Evolutionary conservation across 2,113 vertebrate species (phyloP).

Genomic region (Psephotus haematonotus): DNA sequence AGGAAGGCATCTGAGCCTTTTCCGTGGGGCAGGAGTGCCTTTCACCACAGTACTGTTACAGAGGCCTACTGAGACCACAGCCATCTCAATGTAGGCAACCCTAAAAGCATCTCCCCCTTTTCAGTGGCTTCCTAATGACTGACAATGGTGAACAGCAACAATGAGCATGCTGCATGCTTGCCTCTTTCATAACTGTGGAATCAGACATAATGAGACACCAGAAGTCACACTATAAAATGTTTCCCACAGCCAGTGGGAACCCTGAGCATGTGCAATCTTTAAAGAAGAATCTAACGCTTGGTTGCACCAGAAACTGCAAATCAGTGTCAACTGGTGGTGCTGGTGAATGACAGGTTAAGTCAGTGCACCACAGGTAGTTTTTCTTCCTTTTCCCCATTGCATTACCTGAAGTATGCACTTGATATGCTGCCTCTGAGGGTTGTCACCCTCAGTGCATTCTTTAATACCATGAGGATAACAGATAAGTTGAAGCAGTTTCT

Average conservation of each 20-base stretch:
- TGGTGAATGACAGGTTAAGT: background rate
- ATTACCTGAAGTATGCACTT: slow-evolving; percentile 78
- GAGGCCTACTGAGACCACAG: background rate
- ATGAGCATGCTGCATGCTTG: background rate
- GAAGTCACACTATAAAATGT: background rate
- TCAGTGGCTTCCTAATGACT: background rate
- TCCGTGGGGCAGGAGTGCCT: background rate
- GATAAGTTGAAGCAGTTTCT: slow-evolving; percentile 77
- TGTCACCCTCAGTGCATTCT: slow-evolving; percentile 69
- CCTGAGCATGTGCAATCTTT: background rate
- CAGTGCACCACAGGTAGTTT: background rate
- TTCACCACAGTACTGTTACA: background rate
- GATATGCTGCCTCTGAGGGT: slow-evolving; percentile 76
- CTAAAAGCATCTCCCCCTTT: background rate
- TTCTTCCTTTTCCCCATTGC: background rate
- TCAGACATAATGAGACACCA: background rate
- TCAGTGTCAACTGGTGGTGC: background rate
- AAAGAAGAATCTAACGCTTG: background rate
- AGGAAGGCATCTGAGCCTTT: background rate
- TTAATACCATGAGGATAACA: slow-evolving; percentile 78
- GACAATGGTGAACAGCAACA: background rate
- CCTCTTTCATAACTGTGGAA: background rate
- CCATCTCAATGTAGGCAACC: background rate
- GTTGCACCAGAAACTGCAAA: background rate
- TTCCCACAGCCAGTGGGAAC: background rate